These are phyloP conservation scores for Eupithecia vulgata DNA, from an alignment of 2,888 invertebrate species.

Conservation along the genomic window DNA sequence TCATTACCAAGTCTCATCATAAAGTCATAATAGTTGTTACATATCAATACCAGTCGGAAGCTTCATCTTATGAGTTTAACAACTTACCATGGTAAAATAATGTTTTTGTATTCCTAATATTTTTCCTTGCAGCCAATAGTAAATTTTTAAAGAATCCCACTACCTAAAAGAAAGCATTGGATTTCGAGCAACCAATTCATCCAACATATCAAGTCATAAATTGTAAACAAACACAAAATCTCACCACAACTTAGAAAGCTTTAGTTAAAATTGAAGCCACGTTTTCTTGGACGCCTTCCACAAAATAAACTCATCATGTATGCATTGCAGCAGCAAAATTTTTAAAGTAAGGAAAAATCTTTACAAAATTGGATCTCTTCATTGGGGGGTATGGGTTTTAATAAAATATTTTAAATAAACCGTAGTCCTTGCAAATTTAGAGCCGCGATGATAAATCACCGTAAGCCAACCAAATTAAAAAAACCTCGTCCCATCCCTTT, in stretches of 20 bases:
- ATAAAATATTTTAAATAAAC: constrained; percentile 25
- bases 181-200: neutral
- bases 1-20: no score
- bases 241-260: constrained; percentile 17
- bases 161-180: neutral
- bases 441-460: constrained; percentile 28
- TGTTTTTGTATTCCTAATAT: neutral
- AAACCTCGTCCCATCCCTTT: constrained; percentile 57
- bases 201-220: neutral
- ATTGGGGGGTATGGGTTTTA: constrained; percentile 26
- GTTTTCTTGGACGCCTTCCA: constrained; percentile 36
- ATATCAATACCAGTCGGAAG: no score
- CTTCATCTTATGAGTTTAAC: no score
- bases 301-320: constrained; percentile 36
- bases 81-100: neutral
- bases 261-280: constrained; percentile 21
- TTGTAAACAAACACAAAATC: constrained; percentile 14
- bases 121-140: neutral
- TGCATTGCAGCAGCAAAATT: constrained; percentile 33
- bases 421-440: constrained; percentile 39
- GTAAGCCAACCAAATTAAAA: constrained; percentile 56
- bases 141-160: neutral
- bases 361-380: constrained; percentile 35
- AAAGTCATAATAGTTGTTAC: no score
- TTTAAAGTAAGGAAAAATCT: constrained; percentile 33